phyloP scores from a whole-genome alignment of 2,113 vertebrate species.

The Probosciger aterrimus region DNA sequence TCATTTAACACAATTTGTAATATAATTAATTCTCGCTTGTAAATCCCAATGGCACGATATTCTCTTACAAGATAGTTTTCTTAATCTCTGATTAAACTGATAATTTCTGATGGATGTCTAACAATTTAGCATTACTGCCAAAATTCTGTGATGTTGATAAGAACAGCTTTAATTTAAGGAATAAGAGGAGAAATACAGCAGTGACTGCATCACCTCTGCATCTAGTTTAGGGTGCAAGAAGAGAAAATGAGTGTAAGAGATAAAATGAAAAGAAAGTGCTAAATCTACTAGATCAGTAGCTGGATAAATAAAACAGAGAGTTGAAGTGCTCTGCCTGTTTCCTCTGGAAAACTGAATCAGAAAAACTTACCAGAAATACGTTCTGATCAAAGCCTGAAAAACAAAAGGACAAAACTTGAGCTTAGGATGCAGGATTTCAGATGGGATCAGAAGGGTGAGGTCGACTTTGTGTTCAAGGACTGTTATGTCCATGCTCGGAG shows the following conservation, averaged over 20 bases:
- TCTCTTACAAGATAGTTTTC: background rate
- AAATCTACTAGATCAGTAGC: background rate
- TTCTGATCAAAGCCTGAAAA: background rate
- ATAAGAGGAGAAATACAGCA: background rate
- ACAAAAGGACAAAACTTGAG: background rate
- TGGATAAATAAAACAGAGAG: background rate
- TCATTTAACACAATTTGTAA: background rate
- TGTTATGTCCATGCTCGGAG: background rate
- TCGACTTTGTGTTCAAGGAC: background rate
- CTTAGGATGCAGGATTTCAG: background rate
- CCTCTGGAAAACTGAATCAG: background rate
- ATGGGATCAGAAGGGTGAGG: background rate
- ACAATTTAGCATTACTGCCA: background rate
- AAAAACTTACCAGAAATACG: background rate
- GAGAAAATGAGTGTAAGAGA: background rate
- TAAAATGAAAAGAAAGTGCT: background rate
- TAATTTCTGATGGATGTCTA: constrained; percentile 11
- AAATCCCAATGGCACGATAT: background rate
- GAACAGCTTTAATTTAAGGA: background rate
- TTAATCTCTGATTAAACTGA: constrained; percentile 22
- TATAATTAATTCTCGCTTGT: background rate
- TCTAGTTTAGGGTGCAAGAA: background rate
- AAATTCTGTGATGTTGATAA: background rate
- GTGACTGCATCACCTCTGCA: background rate
- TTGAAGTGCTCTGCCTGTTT: background rate